Conservation (phyloP, 1,140 invertebrate genomes). For the Pseudomyrmex sp. region DNA sequence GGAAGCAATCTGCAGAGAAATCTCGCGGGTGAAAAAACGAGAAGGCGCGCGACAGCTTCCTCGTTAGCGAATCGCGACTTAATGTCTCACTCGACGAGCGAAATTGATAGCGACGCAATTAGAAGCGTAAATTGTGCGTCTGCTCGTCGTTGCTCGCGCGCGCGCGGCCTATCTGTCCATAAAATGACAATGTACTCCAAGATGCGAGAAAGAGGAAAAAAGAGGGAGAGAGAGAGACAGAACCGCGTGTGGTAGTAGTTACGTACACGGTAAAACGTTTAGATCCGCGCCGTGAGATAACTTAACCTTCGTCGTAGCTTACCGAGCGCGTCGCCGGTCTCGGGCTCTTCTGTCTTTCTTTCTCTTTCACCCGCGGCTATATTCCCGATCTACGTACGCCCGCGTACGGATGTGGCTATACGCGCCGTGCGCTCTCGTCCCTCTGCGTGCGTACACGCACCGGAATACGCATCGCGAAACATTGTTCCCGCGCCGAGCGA, state of each 20-base stretch:
- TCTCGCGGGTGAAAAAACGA: not conserved
- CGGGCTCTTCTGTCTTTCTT: conserved; percentile 23
- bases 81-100: conserved; percentile 59
- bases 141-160: conserved; percentile 58
- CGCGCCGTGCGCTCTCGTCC: conserved; percentile 19
- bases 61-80: conserved; percentile 51
- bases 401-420: conserved; percentile 50
- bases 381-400: conserved; percentile 10
- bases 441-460: conserved; percentile 47
- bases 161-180: conserved; percentile 66
- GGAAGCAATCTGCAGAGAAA: not conserved
- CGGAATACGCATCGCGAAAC: conserved; percentile 53
- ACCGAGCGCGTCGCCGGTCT: conserved; percentile 82
- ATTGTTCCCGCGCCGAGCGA: conserved; percentile 24
- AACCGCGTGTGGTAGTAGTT: conserved; percentile 44
- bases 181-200: conserved; percentile 79
- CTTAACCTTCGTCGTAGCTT: conserved; percentile 84
- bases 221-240: too few species aligned
- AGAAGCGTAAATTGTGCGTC: conserved; percentile 70
- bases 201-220: conserved; percentile 13
- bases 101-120: conserved; percentile 71
- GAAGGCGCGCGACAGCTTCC: conserved; percentile 29
- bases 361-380: conserved; percentile 18
- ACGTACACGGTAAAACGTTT: conserved; percentile 80
- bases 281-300: conserved; percentile 82